Evolutionary conservation across 2,888 invertebrate genomes (phyloP), one percentile per base, ranked within the genome.

Genomic region (Orthosia gracilis): DNA sequence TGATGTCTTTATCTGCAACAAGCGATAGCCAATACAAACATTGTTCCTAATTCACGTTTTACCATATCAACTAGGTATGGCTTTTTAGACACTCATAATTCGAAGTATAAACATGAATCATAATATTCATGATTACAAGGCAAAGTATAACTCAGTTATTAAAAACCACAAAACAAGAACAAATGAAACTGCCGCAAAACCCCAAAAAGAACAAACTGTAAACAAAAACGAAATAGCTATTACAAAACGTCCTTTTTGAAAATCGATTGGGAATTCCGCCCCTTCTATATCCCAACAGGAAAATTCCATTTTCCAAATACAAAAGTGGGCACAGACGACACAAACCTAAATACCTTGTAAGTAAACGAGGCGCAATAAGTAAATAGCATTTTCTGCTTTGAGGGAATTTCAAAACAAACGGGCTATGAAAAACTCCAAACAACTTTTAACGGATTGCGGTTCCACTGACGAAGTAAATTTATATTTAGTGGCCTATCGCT

Each of bases 341-440:
- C 92, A 91, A 90, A 92, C 94, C 94, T 95, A 95, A 95, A 95
- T 95, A 94, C 95, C 95, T 94, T 94, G 95, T 96, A 94, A 95
- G 95, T 94, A 95, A 95, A 95, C 95, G 95, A 94, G 92, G 93
- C 95, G 93, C 94, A 94, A 94, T 95, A 94, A 95, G 95, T 94
- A 95, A 95, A 95, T 95, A 94, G 91, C 92, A 90, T 92, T 92
- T 92, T 91, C 92, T 91, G 90, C 93, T 93, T 94, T 94, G 94
- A 92, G 90, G 88, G 86, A 92, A 92, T 92, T 93, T 92, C 89
- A 92, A 93, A 93, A 94, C 92, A 94, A 94, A 94, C 92, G 91
- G 89, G 82, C 91, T 92, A 90, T 93, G 91, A 92, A 93, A 92
- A 92, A 91, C 89, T 91, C 89, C 90, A 89, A 93, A 91, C 91